A percentile compares a stretch with the other conserved stretches of the same genome.
phyloP scores from a whole-genome alignment of 1,140 invertebrate genomes.

The Lasioglossum baleicum region DNA sequence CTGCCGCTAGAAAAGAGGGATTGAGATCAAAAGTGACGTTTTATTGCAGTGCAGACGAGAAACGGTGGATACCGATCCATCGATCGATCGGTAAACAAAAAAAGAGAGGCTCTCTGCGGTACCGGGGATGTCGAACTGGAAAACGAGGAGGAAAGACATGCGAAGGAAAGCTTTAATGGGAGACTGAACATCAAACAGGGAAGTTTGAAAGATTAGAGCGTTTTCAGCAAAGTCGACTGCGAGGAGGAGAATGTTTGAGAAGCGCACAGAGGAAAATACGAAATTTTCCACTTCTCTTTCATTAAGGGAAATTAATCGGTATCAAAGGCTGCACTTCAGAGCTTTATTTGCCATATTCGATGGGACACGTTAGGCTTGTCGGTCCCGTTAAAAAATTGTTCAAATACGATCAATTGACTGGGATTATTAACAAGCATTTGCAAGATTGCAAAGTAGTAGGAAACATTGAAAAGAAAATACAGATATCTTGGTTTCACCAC shows the following conservation, averaged over 20 bases:
- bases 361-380: no score
- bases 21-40: constrained; percentile 25
- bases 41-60: not conserved
- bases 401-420: no score
- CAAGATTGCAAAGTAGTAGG: no score
- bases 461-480: no score
- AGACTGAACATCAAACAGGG: not conserved
- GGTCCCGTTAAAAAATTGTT: no score
- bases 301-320: no score
- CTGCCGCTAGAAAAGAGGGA: not conserved
- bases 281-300: not conserved
- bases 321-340: no score
- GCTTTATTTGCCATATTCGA: no score
- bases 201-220: not conserved
- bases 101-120: not conserved
- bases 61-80: constrained; percentile 4
- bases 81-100: constrained; percentile 39
- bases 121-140: not conserved
- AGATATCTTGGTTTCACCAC: no score
- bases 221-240: not conserved
- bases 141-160: not conserved
- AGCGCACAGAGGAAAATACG: not conserved
- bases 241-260: not conserved
- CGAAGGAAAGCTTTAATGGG: not conserved
- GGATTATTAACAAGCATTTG: no score